These are phyloP conservation scores for Lytechinus pictus DNA, from an alignment of 35 echinoderm and acorn worm species.

Conservation along the genomic window DNA sequence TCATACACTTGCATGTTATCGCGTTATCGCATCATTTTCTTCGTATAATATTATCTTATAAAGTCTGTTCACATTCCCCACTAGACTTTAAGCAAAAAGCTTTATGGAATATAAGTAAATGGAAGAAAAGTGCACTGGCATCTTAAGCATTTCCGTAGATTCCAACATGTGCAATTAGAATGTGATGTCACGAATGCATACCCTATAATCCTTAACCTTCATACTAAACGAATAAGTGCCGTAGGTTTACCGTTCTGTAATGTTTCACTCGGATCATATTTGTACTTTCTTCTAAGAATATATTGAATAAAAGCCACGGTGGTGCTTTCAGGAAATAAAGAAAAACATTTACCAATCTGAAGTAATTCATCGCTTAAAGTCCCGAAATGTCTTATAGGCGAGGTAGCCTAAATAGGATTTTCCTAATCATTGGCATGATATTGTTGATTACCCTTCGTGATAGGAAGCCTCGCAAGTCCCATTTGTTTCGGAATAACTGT, in stretches of 20 bases:
- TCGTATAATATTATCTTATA: no score
- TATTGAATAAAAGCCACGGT: conserved; percentile 3
- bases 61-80: no score
- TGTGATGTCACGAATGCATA: not conserved
- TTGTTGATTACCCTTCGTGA: not conserved
- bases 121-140: not conserved
- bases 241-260: not conserved
- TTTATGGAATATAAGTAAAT: no score
- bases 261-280: not conserved
- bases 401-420: not conserved
- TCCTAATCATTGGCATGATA: not conserved
- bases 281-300: not conserved
- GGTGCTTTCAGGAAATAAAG: not conserved
- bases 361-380: not conserved
- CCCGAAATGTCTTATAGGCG: not conserved
- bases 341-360: not conserved
- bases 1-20: no score
- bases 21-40: no score
- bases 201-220: not conserved
- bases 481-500: not conserved
- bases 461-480: not conserved
- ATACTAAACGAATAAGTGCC: not conserved
- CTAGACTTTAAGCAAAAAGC: no score
- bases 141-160: not conserved
- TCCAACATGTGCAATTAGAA: not conserved